Evolutionary conservation across 2,797 vertebrate genomes (phyloP).

Genomic region (Bradypus variegatus): DNA sequence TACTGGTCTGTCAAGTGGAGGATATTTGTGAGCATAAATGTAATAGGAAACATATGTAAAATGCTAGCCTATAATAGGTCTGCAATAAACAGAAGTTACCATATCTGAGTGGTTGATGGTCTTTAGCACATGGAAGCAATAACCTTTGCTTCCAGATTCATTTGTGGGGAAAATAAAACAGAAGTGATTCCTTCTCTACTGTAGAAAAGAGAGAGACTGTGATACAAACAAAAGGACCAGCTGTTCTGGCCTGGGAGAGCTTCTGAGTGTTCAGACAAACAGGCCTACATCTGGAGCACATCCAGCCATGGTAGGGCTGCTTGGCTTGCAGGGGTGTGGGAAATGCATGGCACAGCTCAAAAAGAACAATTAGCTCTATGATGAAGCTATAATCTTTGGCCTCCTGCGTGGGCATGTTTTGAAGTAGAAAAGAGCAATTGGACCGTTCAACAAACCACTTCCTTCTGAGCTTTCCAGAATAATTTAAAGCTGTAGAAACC

Average conservation of each 20-base stretch:
- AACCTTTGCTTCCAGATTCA: constrained; percentile 25
- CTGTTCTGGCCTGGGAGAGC: not conserved
- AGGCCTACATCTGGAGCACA: not conserved
- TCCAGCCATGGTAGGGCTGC: not conserved
- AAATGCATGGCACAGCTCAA: not conserved
- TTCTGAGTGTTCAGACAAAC: not conserved
- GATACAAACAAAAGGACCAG: not conserved
- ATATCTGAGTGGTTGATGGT: not conserved
- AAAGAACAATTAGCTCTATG: not conserved
- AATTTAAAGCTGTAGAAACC: constrained; percentile 8
- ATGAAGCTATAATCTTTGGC: not conserved
- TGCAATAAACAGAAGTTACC: not conserved
- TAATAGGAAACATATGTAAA: constrained; percentile 41
- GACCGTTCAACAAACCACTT: not conserved
- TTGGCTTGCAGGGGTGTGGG: not conserved
- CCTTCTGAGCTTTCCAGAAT: not conserved
- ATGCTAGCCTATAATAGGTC: not conserved
- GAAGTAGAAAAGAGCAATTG: not conserved
- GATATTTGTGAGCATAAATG: not conserved
- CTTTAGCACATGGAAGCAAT: constrained; percentile 42
- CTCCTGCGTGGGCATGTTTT: not conserved
- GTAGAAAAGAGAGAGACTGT: not conserved
- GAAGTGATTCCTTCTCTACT: constrained; percentile 22
- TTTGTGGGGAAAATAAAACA: not conserved
- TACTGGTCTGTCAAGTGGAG: not conserved